These are phyloP conservation scores for Corapipo altera DNA, from an alignment of 2,113 vertebrate genomes.

Conservation along the genomic window DNA sequence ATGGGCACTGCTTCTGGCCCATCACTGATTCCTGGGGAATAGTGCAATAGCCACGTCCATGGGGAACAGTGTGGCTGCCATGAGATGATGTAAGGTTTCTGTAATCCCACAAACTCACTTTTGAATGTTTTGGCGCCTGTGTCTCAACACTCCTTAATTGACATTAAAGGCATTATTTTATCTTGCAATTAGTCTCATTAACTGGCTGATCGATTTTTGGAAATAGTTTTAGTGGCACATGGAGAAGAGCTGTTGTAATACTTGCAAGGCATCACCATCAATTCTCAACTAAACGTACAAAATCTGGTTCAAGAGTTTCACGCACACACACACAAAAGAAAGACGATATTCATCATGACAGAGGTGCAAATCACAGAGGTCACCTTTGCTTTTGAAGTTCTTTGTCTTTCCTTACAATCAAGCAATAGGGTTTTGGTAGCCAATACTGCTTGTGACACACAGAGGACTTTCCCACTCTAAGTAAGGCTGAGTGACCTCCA, in stretches of 20 bases:
- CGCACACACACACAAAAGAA: not conserved
- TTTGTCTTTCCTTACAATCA: not conserved
- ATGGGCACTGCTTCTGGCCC: accelerated
- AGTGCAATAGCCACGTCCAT: accelerated
- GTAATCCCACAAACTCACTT: not conserved
- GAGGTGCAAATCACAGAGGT: not conserved
- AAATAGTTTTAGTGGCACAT: not conserved
- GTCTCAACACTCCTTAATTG: not conserved
- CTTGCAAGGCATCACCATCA: not conserved
- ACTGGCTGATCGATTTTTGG: not conserved
- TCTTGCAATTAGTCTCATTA: not conserved
- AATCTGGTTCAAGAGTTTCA: not conserved
- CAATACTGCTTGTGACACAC: not conserved
- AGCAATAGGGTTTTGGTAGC: not conserved
- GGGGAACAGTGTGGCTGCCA: not conserved
- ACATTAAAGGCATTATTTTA: not conserved
- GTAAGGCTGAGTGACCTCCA: not conserved
- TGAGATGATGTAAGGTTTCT: accelerated
- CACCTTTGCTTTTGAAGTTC: not conserved
- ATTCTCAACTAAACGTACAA: not conserved
- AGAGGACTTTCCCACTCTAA: not conserved
- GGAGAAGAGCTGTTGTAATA: not conserved
- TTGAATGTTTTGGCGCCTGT: not conserved
- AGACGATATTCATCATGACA: not conserved
- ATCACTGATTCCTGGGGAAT: accelerated